Conservation (phyloP, 2,113 vertebrate genomes). For the Gallinago jamesoni region DNA sequence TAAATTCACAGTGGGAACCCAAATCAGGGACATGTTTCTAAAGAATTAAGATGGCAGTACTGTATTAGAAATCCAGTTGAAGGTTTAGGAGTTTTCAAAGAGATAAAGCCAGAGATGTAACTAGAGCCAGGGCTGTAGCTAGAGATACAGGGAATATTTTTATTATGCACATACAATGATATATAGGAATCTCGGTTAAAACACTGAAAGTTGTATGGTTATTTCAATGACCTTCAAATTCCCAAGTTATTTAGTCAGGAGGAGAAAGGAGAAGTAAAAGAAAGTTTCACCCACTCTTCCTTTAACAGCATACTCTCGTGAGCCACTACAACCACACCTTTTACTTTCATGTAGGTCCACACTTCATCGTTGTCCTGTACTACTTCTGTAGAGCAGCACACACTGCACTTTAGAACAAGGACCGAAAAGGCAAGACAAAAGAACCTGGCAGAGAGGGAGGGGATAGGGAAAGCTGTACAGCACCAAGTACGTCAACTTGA, state of each 20-base stretch:
- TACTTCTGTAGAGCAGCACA: neutral
- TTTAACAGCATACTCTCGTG: neutral
- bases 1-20: neutral
- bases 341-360: neutral
- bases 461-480: neutral
- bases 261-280: neutral
- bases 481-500: neutral
- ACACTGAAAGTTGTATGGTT: neutral
- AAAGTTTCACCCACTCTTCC: neutral
- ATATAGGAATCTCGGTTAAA: neutral
- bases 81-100: neutral
- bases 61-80: neutral
- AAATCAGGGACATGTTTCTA: neutral
- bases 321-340: neutral
- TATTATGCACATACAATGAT: neutral
- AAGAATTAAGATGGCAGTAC: neutral
- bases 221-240: neutral
- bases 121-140: neutral
- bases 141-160: neutral
- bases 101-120: neutral
- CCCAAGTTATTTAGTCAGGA: neutral
- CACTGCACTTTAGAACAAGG: neutral
- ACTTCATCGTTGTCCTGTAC: neutral
- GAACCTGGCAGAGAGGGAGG: neutral
- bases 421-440: neutral